Percentiles rank a stretch among this genome's conserved stretches.
phyloP scores from a whole-genome alignment of 2,113 vertebrate species.

The Narcine bancroftii region DNA sequence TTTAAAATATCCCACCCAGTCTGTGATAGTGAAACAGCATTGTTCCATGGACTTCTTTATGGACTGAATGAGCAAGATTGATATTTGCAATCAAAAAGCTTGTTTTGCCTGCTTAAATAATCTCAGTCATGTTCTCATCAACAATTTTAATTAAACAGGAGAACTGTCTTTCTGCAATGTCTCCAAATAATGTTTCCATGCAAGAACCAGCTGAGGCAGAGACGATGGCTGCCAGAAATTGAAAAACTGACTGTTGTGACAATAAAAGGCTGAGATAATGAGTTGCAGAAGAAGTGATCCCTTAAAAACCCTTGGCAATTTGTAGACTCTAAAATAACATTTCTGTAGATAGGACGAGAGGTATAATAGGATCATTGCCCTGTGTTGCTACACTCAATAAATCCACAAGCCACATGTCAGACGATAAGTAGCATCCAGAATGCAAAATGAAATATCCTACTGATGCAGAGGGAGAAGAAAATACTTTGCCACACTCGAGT shows the following conservation, averaged over 20 bases:
- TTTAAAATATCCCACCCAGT: not conserved
- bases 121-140: conserved; percentile 34
- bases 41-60: not conserved
- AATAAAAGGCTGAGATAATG: conserved; percentile 52
- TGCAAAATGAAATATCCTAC: not conserved
- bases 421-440: not conserved
- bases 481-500: not conserved
- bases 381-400: not conserved
- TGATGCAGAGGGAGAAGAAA: not conserved
- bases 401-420: not conserved
- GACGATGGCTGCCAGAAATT: conserved; percentile 46
- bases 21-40: not conserved
- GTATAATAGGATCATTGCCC: conserved; percentile 41
- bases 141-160: conserved; percentile 40
- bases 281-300: conserved; percentile 49
- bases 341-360: conserved; percentile 46
- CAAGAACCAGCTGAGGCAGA: conserved; percentile 49
- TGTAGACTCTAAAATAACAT: conserved; percentile 55
- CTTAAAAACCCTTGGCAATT: conserved; percentile 53
- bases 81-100: not conserved
- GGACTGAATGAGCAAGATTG: not conserved
- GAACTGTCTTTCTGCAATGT: conserved; percentile 41
- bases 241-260: conserved; percentile 48
- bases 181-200: conserved; percentile 43
- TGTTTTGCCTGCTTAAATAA: not conserved